Evolutionary conservation across 2,797 vertebrate genomes (phyloP).

Genomic region (Gymnoscopelus microlampas): DNA sequence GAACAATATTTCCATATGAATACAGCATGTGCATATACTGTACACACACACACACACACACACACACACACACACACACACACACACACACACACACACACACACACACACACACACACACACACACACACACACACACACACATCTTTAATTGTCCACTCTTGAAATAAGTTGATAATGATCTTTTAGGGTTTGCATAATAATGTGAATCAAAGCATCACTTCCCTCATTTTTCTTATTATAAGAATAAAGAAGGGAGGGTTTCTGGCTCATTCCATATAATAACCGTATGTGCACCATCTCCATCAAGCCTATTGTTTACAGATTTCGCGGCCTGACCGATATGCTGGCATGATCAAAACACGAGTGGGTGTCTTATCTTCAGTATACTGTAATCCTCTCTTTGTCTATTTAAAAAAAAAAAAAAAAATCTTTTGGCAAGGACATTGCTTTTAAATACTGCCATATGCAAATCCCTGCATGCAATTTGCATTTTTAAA

Average conservation of each 20-base stretch:
- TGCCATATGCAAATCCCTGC: slow-evolving; percentile 92
- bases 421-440: slow-evolving; percentile 87
- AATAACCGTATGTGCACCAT: slow-evolving; percentile 74
- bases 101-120: too few relatives aligned
- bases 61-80: too few relatives aligned
- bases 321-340: slow-evolving; percentile 89
- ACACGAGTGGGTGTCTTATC: slow-evolving; percentile 85
- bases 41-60: too few relatives aligned
- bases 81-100: too few relatives aligned
- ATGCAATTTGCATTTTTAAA: slow-evolving; percentile 95
- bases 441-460: slow-evolving; percentile 93
- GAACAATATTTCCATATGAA: not conserved
- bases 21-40: not conserved
- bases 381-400: slow-evolving; percentile 77
- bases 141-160: not conserved
- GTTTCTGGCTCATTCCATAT: slow-evolving; percentile 76
- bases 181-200: not conserved
- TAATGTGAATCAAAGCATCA: not conserved
- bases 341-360: slow-evolving; percentile 82
- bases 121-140: too few relatives aligned
- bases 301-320: slow-evolving; percentile 87
- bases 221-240: slow-evolving; percentile 84
- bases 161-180: not conserved
- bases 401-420: slow-evolving; percentile 76
- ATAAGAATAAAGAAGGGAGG: slow-evolving; percentile 85